phyloP scores from a whole-genome alignment of 1,140 invertebrate species.

The Sogatella furcifera region DNA sequence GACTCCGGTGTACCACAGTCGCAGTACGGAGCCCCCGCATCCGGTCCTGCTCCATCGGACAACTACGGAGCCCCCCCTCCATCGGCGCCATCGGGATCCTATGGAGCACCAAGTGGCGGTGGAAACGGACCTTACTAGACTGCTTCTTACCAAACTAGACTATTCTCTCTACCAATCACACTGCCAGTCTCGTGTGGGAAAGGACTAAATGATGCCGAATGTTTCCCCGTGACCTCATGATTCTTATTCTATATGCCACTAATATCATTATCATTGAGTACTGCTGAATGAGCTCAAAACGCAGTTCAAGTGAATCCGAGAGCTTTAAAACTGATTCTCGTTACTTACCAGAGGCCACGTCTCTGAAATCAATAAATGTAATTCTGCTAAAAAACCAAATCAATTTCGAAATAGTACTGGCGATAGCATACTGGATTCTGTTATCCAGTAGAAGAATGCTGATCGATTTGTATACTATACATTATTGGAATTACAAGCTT shows the following conservation, averaged over 20 bases:
- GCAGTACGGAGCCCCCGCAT: constrained; percentile 37
- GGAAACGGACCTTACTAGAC: not conserved
- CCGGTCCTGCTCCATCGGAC: constrained; percentile 26
- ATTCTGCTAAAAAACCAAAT: too few species aligned
- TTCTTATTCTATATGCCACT: not conserved
- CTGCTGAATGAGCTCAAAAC: too few species aligned
- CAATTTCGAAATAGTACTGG: too few species aligned
- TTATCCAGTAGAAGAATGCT: too few species aligned
- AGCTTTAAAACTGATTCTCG: too few species aligned
- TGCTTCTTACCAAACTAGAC: not conserved
- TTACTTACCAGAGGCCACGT: too few species aligned
- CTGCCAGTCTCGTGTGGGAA: not conserved
- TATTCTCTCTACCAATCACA: not conserved
- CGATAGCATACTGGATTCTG: too few species aligned
- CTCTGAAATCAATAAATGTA: too few species aligned
- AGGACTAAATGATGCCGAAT: not conserved
- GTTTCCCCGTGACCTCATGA: not conserved
- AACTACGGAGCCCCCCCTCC: constrained; percentile 34
- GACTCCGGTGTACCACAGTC: constrained; percentile 26
- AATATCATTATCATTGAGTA: too few species aligned
- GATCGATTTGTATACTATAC: too few species aligned
- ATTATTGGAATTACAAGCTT: too few species aligned
- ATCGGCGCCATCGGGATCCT: constrained; percentile 19
- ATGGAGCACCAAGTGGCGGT: constrained; percentile 3
- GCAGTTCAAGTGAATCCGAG: too few species aligned